Evolutionary conservation across 2,888 invertebrate species (phyloP).

Genomic region (Ametastegia equiseti): DNA sequence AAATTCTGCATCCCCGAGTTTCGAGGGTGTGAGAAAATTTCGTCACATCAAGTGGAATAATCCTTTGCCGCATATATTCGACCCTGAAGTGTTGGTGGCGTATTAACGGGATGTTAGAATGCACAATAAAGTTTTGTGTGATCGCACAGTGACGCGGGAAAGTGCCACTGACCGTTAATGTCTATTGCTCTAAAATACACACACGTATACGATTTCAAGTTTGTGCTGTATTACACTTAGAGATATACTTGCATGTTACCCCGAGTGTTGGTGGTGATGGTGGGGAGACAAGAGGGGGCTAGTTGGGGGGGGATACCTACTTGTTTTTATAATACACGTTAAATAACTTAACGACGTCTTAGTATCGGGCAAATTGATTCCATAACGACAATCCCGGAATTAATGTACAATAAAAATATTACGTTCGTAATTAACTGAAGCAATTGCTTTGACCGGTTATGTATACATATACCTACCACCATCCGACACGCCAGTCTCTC

Average conservation of each 20-base stretch:
- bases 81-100: constrained; percentile 21
- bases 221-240: not conserved
- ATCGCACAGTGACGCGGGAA: constrained; percentile 29
- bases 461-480: too few species aligned
- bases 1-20: too few species aligned
- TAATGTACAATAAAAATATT: constrained; percentile 65
- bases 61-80: not conserved
- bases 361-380: constrained; percentile 67
- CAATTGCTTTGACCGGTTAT: constrained; percentile 51
- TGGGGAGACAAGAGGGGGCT: too few species aligned
- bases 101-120: constrained; percentile 4
- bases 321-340: constrained; percentile 67
- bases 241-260: not conserved
- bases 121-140: constrained; percentile 31
- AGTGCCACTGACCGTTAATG: constrained; percentile 42
- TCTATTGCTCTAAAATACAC: constrained; percentile 21
- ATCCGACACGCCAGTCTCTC: constrained; percentile 56
- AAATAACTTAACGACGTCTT: constrained; percentile 65
- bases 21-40: too few species aligned
- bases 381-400: constrained; percentile 65
- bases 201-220: not conserved
- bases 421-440: constrained; percentile 61
- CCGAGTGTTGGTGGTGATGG: too few species aligned
- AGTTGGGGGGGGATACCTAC: not conserved
- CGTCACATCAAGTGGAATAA: not conserved